phyloP scores from a whole-genome alignment of 2,888 invertebrate genomes.

The Drosophila anomalipes region DNA sequence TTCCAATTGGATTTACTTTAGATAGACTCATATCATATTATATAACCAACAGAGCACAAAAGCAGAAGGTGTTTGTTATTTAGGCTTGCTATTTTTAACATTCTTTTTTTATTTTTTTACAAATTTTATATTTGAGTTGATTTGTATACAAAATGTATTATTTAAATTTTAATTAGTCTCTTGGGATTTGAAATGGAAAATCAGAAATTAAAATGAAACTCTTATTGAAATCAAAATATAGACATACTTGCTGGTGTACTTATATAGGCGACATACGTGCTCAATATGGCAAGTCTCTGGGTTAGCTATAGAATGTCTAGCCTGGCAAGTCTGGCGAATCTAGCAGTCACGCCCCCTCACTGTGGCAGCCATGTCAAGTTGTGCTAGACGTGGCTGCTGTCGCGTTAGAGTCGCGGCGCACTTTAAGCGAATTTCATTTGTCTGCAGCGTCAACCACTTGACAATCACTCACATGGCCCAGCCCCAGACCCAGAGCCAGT shows the following conservation, averaged over 20 bases:
- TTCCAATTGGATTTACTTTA: neutral
- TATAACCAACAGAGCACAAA: neutral
- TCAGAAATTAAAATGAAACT: neutral
- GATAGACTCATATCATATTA: neutral
- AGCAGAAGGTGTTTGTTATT: neutral
- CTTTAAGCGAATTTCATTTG: slow-evolving; percentile 82
- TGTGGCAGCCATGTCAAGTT: slow-evolving; percentile 67
- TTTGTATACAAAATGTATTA: neutral
- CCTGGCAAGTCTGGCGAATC: slow-evolving; percentile 21
- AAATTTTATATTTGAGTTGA: neutral
- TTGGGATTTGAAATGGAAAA: neutral
- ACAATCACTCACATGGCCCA: slow-evolving; percentile 80
- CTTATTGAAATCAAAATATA: neutral
- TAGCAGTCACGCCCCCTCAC: slow-evolving; percentile 67
- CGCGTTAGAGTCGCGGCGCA: slow-evolving; percentile 61
- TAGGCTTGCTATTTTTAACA: neutral
- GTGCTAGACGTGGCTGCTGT: slow-evolving; percentile 59
- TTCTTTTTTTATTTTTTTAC: neutral
- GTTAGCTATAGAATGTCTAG: neutral
- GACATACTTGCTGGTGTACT: neutral
- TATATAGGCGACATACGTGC: neutral
- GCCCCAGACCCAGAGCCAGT: slow-evolving; percentile 14
- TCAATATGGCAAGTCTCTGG: neutral
- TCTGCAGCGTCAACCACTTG: slow-evolving; percentile 82
- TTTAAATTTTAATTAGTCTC: neutral